Evolutionary conservation across 2,113 vertebrate genomes (phyloP).

Genomic region (Epinephelus cyanopodus): DNA sequence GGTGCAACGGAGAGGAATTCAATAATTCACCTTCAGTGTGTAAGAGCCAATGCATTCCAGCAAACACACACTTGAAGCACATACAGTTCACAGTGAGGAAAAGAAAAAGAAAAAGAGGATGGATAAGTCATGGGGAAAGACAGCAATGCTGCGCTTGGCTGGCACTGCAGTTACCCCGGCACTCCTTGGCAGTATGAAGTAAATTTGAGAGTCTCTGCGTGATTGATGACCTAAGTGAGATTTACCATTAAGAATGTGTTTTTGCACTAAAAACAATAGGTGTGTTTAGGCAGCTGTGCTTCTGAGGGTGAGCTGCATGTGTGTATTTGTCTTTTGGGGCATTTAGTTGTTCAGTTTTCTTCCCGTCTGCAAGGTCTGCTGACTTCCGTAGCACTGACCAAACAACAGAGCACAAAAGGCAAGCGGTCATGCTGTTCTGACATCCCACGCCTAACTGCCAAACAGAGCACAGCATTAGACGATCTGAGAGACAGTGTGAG

Average conservation of each 20-base stretch:
- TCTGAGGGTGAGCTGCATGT: neutral
- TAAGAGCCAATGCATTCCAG: constrained; percentile 54
- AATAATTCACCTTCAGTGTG: constrained; percentile 69
- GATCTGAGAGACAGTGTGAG: constrained; percentile 3
- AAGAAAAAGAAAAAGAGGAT: neutral
- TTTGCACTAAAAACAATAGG: constrained; percentile 40
- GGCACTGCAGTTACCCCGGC: constrained; percentile 47
- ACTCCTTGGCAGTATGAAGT: constrained; percentile 48
- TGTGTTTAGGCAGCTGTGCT: constrained; percentile 27
- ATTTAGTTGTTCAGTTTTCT: constrained; percentile 24
- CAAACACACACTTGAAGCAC: constrained; percentile 62
- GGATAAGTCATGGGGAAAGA: constrained; percentile 72
- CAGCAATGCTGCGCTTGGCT: constrained; percentile 66
- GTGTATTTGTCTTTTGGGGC: constrained; percentile 35
- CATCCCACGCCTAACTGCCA: constrained; percentile 37
- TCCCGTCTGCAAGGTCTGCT: constrained; percentile 16
- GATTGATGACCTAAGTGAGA: constrained; percentile 72
- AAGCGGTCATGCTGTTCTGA: constrained; percentile 38
- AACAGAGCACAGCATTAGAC: constrained; percentile 30
- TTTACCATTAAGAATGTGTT: constrained; percentile 58
- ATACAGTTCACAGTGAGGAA: constrained; percentile 41
- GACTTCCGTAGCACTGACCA: constrained; percentile 19
- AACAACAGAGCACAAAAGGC: constrained; percentile 7
- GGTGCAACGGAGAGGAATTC: constrained; percentile 67
- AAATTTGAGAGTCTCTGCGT: constrained; percentile 52